phyloP scores from a whole-genome alignment of 2,888 invertebrate species.

The Clunio marinus region DNA sequence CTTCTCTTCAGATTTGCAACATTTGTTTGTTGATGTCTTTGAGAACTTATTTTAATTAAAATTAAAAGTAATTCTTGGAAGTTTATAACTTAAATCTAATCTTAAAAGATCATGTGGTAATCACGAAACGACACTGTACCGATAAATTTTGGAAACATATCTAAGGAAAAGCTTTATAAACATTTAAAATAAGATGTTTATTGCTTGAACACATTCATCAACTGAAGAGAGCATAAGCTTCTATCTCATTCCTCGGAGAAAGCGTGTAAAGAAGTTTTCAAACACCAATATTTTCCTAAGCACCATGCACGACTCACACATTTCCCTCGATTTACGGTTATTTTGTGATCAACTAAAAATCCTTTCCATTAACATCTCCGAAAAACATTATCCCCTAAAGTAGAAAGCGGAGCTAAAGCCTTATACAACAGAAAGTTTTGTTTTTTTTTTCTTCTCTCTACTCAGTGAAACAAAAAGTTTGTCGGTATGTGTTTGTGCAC shows the following conservation, averaged over 20 bases:
- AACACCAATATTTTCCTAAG: slow-evolving; percentile 6
- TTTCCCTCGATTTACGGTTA: slow-evolving; percentile 12
- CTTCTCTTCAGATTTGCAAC: too few species aligned
- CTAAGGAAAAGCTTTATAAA: neutral
- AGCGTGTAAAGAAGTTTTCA: neutral
- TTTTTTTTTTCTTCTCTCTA: too few species aligned
- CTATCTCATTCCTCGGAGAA: neutral
- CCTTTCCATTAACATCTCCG: slow-evolving; percentile 29
- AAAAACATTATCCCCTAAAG: too few species aligned
- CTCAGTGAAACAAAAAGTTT: neutral
- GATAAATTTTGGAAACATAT: too few species aligned
- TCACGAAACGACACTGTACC: too few species aligned
- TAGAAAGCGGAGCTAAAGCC: slow-evolving; percentile 2
- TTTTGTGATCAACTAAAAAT: slow-evolving; percentile 26
- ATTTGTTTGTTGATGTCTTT: too few species aligned
- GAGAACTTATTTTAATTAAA: too few species aligned
- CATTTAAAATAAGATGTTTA: neutral
- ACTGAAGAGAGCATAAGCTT: too few species aligned
- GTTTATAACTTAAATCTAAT: too few species aligned
- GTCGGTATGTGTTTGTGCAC: slow-evolving; percentile 1
- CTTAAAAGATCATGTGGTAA: too few species aligned
- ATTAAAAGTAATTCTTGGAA: too few species aligned
- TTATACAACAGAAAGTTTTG: neutral
- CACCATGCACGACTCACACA: neutral
- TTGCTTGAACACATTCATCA: too few species aligned